Percentiles rank a stretch among this genome's conserved stretches.
Evolutionary conservation across 1,140 invertebrate genomes (phyloP).

Genomic region (Asobara japonica): DNA sequence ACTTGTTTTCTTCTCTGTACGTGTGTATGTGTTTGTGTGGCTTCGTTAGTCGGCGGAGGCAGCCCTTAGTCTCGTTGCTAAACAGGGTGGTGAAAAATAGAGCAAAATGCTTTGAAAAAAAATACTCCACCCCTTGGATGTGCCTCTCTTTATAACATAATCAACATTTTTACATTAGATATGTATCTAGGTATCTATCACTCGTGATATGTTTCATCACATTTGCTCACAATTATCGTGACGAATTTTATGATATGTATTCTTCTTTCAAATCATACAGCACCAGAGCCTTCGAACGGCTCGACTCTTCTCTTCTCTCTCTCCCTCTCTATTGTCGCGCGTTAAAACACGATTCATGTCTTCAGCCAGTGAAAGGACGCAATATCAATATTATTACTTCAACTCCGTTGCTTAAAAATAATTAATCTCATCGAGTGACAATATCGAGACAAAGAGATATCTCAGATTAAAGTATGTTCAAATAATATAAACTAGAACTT

Average conservation of each 20-base stretch:
- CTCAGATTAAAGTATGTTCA: background rate
- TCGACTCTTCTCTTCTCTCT: background rate
- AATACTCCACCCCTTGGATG: background rate
- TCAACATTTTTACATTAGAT: slow-evolving; percentile 7
- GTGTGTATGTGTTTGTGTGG: too few relatives aligned
- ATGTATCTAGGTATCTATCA: slow-evolving; percentile 25
- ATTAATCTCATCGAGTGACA: background rate
- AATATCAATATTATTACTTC: background rate
- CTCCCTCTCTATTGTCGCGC: slow-evolving; percentile 12
- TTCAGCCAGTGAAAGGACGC: background rate
- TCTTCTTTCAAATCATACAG: background rate
- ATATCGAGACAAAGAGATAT: background rate
- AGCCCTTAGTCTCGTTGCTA: slow-evolving; percentile 1
- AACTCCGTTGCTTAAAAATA: background rate
- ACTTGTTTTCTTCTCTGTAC: background rate
- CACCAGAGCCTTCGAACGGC: slow-evolving; percentile 1
- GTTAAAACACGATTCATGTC: slow-evolving; percentile 16
- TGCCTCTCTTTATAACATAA: slow-evolving; percentile 19
- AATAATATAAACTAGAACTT: too few relatives aligned
- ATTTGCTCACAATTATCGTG: background rate
- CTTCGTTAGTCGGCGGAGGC: slow-evolving; percentile 5
- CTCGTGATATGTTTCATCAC: background rate
- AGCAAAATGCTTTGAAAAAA: background rate
- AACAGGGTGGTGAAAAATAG: background rate
- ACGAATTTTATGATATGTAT: background rate